A percentile compares a stretch with the other conserved stretches of the same genome.
Evolutionary conservation across 2,113 vertebrate species (phyloP).

Genomic region (Sterna hirundo): DNA sequence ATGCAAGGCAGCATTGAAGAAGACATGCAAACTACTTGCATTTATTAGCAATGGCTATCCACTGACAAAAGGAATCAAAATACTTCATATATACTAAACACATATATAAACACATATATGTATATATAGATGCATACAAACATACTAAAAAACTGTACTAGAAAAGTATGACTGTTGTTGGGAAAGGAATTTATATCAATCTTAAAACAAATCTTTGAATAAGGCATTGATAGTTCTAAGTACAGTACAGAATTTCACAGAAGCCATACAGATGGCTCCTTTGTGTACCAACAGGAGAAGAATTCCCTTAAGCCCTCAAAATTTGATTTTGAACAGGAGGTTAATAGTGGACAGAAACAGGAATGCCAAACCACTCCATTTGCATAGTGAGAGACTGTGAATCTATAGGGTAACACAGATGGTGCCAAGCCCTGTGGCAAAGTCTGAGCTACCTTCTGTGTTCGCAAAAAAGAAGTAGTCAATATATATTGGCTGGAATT

Average conservation of each 20-base stretch:
- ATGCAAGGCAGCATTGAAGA: not conserved
- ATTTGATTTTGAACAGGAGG: constrained; percentile 60
- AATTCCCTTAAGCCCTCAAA: constrained; percentile 53
- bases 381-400: constrained; percentile 60
- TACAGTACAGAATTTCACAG: constrained; percentile 36
- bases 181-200: not conserved
- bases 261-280: constrained; percentile 62
- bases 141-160: not conserved
- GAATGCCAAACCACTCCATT: constrained; percentile 61
- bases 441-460: constrained; percentile 59
- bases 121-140: not conserved
- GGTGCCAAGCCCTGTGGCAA: constrained; percentile 61
- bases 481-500: constrained; percentile 50
- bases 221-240: constrained; percentile 26
- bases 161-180: not conserved
- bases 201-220: constrained; percentile 5
- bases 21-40: not conserved
- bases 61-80: not conserved
- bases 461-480: constrained; percentile 33
- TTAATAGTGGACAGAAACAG: constrained; percentile 58
- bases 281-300: constrained; percentile 52
- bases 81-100: not conserved
- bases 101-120: not conserved
- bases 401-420: constrained; percentile 68
- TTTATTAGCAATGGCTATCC: not conserved